These are phyloP conservation scores for Harpagifer antarcticus DNA, from an alignment of 2,797 vertebrate species.

Conservation along the genomic window DNA sequence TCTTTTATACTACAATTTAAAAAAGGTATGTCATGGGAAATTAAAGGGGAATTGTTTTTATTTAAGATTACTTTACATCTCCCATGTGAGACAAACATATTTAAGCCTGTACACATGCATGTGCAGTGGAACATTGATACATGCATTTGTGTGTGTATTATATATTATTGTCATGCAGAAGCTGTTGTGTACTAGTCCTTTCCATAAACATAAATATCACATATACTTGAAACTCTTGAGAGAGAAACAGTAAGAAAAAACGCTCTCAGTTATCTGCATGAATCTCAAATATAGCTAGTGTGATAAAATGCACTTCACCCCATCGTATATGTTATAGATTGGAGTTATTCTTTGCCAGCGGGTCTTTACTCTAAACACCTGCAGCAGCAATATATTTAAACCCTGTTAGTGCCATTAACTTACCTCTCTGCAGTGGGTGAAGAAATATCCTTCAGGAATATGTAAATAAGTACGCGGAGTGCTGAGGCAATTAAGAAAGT, in stretches of 20 bases:
- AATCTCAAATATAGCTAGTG: neutral
- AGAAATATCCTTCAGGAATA: constrained; percentile 35
- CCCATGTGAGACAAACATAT: constrained; percentile 5
- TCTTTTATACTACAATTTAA: neutral
- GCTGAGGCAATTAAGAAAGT: constrained; percentile 47
- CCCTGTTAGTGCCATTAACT: constrained; percentile 36
- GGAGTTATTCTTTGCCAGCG: constrained; percentile 37
- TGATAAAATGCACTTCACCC: neutral
- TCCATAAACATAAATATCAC: constrained; percentile 21
- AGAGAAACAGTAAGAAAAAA: constrained; percentile 1
- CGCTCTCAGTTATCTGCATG: constrained; percentile 5
- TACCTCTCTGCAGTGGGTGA: constrained; percentile 7
- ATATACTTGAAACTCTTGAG: constrained; percentile 16
- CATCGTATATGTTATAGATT: constrained; percentile 35
- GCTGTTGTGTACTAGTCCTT: constrained; percentile 28
- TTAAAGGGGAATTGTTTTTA: neutral
- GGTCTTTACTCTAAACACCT: constrained; percentile 32
- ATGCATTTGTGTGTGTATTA: neutral
- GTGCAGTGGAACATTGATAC: neutral
- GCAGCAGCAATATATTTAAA: constrained; percentile 38
- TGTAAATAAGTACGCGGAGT: constrained; percentile 49
- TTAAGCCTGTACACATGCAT: neutral
- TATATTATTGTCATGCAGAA: constrained; percentile 10
- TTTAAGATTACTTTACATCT: constrained; percentile 4
- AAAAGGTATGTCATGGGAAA: neutral